Evolutionary conservation across 1,140 invertebrate species (phyloP), one percentile per base, ranked within the genome.

Genomic region (Metopolophium dirhodum): DNA sequence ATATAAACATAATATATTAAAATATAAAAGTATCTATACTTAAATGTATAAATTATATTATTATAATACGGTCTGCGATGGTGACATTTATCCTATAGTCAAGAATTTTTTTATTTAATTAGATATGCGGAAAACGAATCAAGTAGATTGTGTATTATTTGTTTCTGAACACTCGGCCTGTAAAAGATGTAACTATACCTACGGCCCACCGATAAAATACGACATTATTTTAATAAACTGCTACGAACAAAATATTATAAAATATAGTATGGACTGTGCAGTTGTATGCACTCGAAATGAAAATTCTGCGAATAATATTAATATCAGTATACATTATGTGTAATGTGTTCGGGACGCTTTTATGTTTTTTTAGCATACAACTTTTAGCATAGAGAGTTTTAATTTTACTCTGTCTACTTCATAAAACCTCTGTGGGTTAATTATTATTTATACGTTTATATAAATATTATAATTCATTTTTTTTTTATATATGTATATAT

Each of bases 361-460:
- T 68, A 68, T 68, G 61, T 68, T 68, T 68, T 61, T 68, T 68
- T 7, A 68, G 61, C 30, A 68, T n/a, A 68, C n/a, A 0, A 68
- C 18, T 30, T 68, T 37, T 37, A 37, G 37, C 37, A 68, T 14
- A 68, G 26, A 6, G 61, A 30, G 11, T 68, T n/a, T 68, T 68
- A 68, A 68, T 68, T 68, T 68, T 68, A 68, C 30, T 4, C 61
- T 68, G 61, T 68, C 61, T 68, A 68, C 61, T 68, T 30, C 61
- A 68, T 68, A 68, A 68, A 68, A 68, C 30, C 61, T n/a, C 18
- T 68, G 61, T n/a, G 61, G 30, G 61, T 68, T 68, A 68, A 68
- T 68, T 68, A 68, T n/a, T 68, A 68, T 68, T 68, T 68, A 68
- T n/a, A 68, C 61, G 61, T n/a, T 68, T 68, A 68, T 68, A 30